Conservation (phyloP, 2,888 invertebrate species). For the Stenodema calcarata region DNA sequence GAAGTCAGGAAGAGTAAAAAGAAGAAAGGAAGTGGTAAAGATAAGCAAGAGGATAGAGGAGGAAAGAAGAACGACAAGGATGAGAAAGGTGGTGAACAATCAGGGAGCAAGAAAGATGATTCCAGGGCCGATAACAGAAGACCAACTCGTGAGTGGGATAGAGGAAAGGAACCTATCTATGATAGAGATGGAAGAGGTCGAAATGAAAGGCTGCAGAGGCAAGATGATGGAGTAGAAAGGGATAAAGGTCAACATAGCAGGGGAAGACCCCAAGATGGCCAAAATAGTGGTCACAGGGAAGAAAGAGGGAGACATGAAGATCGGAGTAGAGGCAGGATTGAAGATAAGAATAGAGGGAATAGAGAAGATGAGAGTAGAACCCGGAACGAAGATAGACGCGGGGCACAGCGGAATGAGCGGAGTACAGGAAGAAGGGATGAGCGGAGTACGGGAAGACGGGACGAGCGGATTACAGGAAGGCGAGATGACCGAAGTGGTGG, state of each 20-base stretch:
- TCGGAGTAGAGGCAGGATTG: not conserved
- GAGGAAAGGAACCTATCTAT: not conserved
- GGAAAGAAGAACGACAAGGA: not conserved
- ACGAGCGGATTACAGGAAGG: not conserved
- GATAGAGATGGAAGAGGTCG: not conserved
- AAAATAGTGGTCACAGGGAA: not conserved
- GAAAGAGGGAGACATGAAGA: not conserved
- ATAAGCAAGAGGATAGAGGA: not conserved
- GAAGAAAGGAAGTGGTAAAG: not conserved
- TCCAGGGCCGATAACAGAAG: not conserved
- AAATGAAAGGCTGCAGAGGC: not conserved
- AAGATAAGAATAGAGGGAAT: not conserved
- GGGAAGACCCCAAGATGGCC: not conserved
- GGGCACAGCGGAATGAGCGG: not conserved
- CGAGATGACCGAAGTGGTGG: not conserved
- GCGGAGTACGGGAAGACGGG: not conserved
- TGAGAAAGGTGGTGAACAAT: not conserved
- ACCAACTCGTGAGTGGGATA: not conserved
- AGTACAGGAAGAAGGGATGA: not conserved
- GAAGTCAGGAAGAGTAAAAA: not conserved
- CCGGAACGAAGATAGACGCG: not conserved
- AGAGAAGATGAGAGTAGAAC: not conserved
- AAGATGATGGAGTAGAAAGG: not conserved
- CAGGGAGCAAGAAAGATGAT: not conserved
- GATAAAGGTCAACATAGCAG: not conserved